Conservation (phyloP, 2,797 vertebrate genomes). For the Channa striata region DNA sequence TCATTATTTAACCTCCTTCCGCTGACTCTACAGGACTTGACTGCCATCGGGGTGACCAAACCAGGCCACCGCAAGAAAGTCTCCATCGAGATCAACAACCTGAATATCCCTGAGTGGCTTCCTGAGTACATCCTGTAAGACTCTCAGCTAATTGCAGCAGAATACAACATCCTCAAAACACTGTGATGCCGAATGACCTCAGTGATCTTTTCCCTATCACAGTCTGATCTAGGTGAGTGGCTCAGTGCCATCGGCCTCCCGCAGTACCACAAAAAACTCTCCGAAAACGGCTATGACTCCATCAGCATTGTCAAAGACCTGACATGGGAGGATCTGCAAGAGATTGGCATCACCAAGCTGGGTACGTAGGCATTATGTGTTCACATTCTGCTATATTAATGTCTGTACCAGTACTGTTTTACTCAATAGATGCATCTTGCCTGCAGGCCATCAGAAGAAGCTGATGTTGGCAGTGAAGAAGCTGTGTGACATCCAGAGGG, state of each 20-base stretch:
- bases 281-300: conserved; percentile 95
- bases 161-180: neutral
- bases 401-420: accelerated
- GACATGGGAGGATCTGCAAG: conserved; percentile 98
- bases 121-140: conserved; percentile 94
- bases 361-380: conserved; percentile 79
- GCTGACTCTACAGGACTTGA: conserved; percentile 88
- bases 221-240: conserved; percentile 95
- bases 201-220: conserved; percentile 2
- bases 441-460: conserved; percentile 97
- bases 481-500: conserved; percentile 89
- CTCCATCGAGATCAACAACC: conserved; percentile 92
- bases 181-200: neutral
- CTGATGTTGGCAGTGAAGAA: conserved; percentile 96
- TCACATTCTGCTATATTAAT: accelerated
- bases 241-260: conserved; percentile 92
- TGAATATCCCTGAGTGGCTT: conserved; percentile 95
- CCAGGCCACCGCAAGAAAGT: conserved; percentile 98
- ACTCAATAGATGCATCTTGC: neutral
- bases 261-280: conserved; percentile 93
- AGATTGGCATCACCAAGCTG: conserved; percentile 95
- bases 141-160: neutral
- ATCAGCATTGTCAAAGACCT: conserved; percentile 93
- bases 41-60: conserved; percentile 96
- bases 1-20: neutral